These are phyloP conservation scores for Falco concolor DNA, from an alignment of 2,797 vertebrate species.

Conservation along the genomic window DNA sequence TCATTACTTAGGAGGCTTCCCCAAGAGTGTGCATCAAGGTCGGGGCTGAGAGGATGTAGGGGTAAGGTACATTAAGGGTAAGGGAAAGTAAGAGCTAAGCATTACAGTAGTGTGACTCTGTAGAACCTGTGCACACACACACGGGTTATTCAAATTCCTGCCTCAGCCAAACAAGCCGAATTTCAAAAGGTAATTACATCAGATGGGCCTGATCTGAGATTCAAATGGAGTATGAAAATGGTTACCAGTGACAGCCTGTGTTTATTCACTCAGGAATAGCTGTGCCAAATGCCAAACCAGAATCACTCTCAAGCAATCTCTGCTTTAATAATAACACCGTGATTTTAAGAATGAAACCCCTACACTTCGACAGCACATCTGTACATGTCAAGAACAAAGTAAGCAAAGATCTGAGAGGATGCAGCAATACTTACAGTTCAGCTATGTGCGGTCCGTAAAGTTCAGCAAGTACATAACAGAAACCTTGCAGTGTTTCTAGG, in stretches of 20 bases:
- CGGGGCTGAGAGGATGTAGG: background rate
- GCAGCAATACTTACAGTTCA: slow-evolving; percentile 71
- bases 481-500: slow-evolving; percentile 67
- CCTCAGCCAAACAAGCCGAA: background rate
- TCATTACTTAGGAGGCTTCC: background rate
- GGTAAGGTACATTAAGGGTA: background rate
- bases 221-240: background rate
- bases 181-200: slow-evolving; percentile 11
- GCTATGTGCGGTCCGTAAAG: slow-evolving; percentile 66
- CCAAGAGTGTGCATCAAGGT: background rate
- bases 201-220: background rate
- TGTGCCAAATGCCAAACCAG: background rate
- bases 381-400: background rate
- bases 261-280: background rate
- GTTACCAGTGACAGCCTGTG: background rate
- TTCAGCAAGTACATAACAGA: slow-evolving; percentile 59
- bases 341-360: background rate
- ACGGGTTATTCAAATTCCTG: background rate
- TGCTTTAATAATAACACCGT: background rate
- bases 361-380: background rate
- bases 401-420: background rate
- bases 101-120: background rate
- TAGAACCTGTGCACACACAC: background rate
- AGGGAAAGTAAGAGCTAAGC: background rate
- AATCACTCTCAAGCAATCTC: background rate